phyloP scores from a whole-genome alignment of 1,140 invertebrate species.

The Psix sp. region DNA sequence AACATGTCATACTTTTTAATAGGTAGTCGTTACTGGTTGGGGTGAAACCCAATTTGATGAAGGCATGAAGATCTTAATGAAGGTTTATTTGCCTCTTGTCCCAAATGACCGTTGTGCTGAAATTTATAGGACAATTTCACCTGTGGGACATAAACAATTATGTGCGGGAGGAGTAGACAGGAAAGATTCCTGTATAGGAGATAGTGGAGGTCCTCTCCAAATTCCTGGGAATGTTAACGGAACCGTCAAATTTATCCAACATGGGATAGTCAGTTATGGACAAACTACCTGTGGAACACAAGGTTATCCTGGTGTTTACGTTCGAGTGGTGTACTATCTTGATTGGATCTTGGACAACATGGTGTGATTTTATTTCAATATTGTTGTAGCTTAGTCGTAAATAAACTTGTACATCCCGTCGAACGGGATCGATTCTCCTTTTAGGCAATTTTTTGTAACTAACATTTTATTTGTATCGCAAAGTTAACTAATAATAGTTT shows the following conservation, averaged over 20 bases:
- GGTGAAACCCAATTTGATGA: conserved; percentile 77
- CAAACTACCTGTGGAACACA: conserved; percentile 72
- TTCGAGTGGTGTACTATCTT: conserved; percentile 79
- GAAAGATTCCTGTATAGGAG: conserved; percentile 73
- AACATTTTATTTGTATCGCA: too few species aligned
- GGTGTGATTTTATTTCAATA: too few species aligned
- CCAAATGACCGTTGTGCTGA: conserved; percentile 71
- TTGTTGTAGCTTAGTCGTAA: too few species aligned
- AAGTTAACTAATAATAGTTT: too few species aligned
- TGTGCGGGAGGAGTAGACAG: conserved; percentile 79
- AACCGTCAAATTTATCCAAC: conserved; percentile 69
- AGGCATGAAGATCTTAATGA: conserved; percentile 75
- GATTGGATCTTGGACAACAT: conserved; percentile 82
- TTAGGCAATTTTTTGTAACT: too few species aligned
- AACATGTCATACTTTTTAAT: not conserved
- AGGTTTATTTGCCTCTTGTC: conserved; percentile 76
- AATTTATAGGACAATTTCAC: conserved; percentile 69
- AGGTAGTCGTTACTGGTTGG: conserved; percentile 79
- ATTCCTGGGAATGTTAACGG: conserved; percentile 57
- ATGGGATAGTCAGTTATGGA: conserved; percentile 79
- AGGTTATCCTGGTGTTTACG: conserved; percentile 81
- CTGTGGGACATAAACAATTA: conserved; percentile 76
- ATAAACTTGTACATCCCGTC: too few species aligned
- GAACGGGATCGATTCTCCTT: too few species aligned
- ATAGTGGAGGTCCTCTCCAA: conserved; percentile 79